phyloP scores from a whole-genome alignment of 2,797 vertebrate genomes.

The Hypotaenidia philippensis region DNA sequence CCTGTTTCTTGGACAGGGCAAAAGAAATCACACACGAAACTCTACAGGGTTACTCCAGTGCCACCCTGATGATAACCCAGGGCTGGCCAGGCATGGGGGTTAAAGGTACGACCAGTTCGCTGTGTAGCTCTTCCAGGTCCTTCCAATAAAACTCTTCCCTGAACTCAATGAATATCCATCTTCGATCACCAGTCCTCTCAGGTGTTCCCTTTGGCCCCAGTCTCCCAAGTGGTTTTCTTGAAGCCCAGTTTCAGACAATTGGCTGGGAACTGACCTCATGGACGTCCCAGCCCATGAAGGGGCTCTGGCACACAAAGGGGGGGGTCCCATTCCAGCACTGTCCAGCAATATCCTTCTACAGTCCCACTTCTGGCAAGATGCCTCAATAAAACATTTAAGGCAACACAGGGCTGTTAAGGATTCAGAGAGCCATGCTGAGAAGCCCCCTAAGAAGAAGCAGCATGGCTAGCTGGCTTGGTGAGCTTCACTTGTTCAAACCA shows the following conservation, averaged over 20 bases:
- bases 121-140: background rate
- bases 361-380: background rate
- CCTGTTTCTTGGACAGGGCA: background rate
- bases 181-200: background rate
- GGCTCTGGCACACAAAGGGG: background rate
- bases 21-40: fast-evolving
- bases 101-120: background rate
- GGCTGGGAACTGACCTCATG: background rate
- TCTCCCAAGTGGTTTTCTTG: background rate
- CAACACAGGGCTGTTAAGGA: background rate
- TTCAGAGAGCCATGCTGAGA: background rate
- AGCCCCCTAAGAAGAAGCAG: background rate
- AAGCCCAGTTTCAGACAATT: background rate
- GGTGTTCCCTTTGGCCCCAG: background rate
- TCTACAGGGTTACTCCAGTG: background rate
- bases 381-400: background rate
- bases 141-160: background rate
- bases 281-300: background rate
- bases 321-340: background rate
- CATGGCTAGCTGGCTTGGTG: background rate
- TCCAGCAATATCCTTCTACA: background rate
- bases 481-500: background rate
- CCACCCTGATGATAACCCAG: background rate
- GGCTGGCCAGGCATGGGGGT: background rate
- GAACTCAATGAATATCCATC: background rate